Evolutionary conservation across 2,888 invertebrate genomes (phyloP).

Genomic region (Drosophila melanosoma): DNA sequence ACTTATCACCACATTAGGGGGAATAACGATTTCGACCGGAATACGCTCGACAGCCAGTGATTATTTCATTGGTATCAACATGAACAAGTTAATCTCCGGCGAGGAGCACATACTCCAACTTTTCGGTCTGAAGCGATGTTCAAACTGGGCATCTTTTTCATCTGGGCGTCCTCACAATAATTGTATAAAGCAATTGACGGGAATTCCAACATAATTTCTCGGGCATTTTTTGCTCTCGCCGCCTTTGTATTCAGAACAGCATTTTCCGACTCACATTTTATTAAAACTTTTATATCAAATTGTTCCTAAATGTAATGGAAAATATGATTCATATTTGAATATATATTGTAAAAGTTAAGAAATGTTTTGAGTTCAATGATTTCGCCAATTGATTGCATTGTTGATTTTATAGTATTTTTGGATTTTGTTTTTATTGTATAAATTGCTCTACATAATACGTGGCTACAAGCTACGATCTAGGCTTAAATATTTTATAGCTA

Average conservation of each 20-base stretch:
- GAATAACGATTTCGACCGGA: constrained; percentile 74
- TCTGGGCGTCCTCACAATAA: constrained; percentile 77
- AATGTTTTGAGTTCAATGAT: neutral
- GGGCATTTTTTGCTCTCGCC: constrained; percentile 77
- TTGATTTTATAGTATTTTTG: constrained; percentile 43
- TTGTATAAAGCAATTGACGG: constrained; percentile 81
- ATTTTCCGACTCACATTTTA: no score
- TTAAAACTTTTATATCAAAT: neutral
- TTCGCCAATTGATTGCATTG: neutral
- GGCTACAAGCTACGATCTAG: constrained; percentile 68
- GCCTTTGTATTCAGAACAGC: neutral
- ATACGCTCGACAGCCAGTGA: constrained; percentile 82
- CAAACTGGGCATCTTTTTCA: no score
- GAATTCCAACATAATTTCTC: constrained; percentile 77
- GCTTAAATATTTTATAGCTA: constrained; percentile 71
- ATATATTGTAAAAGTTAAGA: neutral
- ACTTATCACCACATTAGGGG: constrained; percentile 83
- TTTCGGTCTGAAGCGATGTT: no score
- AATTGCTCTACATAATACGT: constrained; percentile 77
- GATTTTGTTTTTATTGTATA: constrained; percentile 63
- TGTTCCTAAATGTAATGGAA: neutral
- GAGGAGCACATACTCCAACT: constrained; percentile 52
- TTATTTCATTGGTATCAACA: constrained; percentile 81
- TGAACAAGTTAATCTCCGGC: constrained; percentile 81
- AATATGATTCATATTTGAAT: neutral